Percentiles rank a stretch among this genome's conserved stretches.
Evolutionary conservation across 2,888 invertebrate genomes (phyloP).

Genomic region (Lepeophtheirus nordmannii): DNA sequence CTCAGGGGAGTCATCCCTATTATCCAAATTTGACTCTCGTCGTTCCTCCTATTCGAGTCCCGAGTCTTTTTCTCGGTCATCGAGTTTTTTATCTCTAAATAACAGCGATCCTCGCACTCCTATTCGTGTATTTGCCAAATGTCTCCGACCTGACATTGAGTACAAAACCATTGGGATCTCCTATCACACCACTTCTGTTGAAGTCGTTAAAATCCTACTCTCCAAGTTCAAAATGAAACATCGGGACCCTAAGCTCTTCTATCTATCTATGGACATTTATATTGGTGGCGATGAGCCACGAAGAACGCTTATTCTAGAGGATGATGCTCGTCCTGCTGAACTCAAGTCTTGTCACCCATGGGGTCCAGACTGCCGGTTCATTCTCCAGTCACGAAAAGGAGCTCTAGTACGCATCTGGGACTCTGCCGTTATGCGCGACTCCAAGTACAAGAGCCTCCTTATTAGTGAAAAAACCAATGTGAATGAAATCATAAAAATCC

Average conservation of each 20-base stretch:
- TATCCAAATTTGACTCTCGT: slow-evolving; percentile 10
- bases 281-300: slow-evolving; percentile 48
- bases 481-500: slow-evolving; percentile 65
- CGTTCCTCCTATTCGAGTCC: slow-evolving; percentile 37
- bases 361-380: slow-evolving; percentile 63
- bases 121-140: slow-evolving; percentile 75
- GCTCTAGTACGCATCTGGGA: slow-evolving; percentile 86
- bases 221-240: slow-evolving; percentile 80
- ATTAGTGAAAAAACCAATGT: slow-evolving; percentile 76
- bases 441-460: slow-evolving; percentile 77
- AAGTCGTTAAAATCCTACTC: slow-evolving; percentile 65
- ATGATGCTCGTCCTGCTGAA: slow-evolving; percentile 73
- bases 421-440: slow-evolving; percentile 72
- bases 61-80: slow-evolving; percentile 39
- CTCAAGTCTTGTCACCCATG: slow-evolving; percentile 83
- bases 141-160: slow-evolving; percentile 78
- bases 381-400: slow-evolving; percentile 68
- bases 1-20: neutral
- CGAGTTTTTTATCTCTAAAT: slow-evolving; percentile 45
- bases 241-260: slow-evolving; percentile 78
- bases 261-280: slow-evolving; percentile 81
- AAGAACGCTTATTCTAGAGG: slow-evolving; percentile 66
- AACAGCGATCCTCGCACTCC: slow-evolving; percentile 50
- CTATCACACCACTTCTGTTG: slow-evolving; percentile 69
- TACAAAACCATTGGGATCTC: slow-evolving; percentile 85